Evolutionary conservation across 2,888 invertebrate species (phyloP), one percentile per base, ranked within the genome.

Genomic region (Chouioia cunea): DNA sequence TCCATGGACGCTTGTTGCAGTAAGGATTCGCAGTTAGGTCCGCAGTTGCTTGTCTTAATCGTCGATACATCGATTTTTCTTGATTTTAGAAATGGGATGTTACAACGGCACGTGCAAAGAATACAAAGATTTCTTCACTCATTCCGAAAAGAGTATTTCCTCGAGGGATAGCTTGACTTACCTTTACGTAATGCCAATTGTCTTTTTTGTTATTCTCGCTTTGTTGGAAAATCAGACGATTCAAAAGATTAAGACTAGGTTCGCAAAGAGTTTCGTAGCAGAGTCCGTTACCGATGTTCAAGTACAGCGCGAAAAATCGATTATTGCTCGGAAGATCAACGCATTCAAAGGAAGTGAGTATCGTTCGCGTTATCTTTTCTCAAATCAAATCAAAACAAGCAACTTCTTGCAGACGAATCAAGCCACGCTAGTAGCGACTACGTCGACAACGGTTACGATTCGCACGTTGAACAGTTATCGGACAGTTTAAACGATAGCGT

Each of bases 221-320:
- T 69, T 90, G 1, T 82, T 91, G 4, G 96, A 97, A 81, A 90
- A 89, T 36, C 88, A 87, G 84, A 82, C 91, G 66, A 79, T 83
- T 15, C 82, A 86, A 70, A 80, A 75, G 65, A 44, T 85, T 18
- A 60, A 77, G 12, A 66, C 74, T 2, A 78, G 47, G 73, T 79
- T 15, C 68, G 44, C n/a, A 75, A 50, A 16, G 60, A 71, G 0
- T 59, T 56, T 4, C 73, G 65, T 44, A 64, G 70, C 6, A 18
- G 44, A 16, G 58, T 60, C 12, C 76, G 77, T n/a, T 67, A 67
- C 22, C 22, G 84, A 85, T 22, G 84, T 83, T 44, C 78, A 83
- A 74, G 85, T 85, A 1, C 79, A 79, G 62, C 77, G 79, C 16
- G 85, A 85, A 65, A 84, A 83, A 48, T 75, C 78, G 15, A 71